phyloP scores from a whole-genome alignment of 2,797 vertebrate genomes.

The Brachymystax lenok region DNA sequence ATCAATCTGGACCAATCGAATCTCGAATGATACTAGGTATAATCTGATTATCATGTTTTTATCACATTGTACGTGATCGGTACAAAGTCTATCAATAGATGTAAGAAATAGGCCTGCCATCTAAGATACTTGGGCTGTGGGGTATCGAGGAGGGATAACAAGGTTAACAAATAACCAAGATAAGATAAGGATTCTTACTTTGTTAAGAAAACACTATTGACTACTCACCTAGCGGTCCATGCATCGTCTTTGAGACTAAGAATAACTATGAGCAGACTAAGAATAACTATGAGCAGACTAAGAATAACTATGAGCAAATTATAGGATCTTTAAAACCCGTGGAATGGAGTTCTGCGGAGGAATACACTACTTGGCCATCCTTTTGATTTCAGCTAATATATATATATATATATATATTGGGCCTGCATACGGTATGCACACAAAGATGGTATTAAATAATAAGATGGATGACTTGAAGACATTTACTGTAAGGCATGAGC shows the following conservation, averaged over 20 bases:
- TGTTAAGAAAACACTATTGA: background rate
- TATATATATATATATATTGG: constrained; percentile 21
- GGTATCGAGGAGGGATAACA: constrained; percentile 4
- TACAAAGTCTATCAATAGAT: constrained; percentile 29
- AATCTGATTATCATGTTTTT: background rate
- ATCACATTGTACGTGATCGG: constrained; percentile 35
- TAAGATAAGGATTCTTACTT: constrained; percentile 12
- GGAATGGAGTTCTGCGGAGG: background rate
- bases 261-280: background rate
- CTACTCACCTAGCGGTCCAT: constrained; percentile 21
- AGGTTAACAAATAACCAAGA: constrained; percentile 17
- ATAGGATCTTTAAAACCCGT: background rate
- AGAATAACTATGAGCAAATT: background rate
- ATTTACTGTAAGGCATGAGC: constrained; percentile 67
- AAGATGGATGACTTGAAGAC: constrained; percentile 58
- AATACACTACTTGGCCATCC: constrained; percentile 27
- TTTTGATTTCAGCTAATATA: constrained; percentile 20
- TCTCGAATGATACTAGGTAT: background rate
- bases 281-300: too few relatives aligned
- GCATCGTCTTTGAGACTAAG: constrained; percentile 32
- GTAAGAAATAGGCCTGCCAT: constrained; percentile 17
- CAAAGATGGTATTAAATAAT: constrained; percentile 58
- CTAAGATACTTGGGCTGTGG: background rate
- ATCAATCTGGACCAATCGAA: constrained; percentile 31
- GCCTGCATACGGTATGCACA: constrained; percentile 32